phyloP scores from a whole-genome alignment of 2,797 vertebrate species.

The Nothura maculosa region DNA sequence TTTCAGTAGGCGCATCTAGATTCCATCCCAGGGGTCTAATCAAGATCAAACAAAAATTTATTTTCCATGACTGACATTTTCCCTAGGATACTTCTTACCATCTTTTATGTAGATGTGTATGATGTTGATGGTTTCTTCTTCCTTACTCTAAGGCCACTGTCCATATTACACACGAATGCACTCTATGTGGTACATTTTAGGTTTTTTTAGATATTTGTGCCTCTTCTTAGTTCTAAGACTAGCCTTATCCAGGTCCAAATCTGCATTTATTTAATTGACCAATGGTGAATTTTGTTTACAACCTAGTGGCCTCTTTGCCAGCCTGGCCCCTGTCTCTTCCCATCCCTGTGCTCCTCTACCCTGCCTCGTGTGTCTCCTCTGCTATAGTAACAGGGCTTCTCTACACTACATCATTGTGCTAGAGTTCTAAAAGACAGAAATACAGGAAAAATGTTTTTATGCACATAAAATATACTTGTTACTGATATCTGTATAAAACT shows the following conservation, averaged over 20 bases:
- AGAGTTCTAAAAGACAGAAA: background rate
- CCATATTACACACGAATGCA: background rate
- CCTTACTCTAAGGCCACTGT: background rate
- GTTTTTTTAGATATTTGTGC: background rate
- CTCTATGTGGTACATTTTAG: background rate
- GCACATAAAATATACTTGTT: background rate
- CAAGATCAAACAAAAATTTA: background rate
- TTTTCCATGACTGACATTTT: background rate
- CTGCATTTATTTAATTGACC: background rate
- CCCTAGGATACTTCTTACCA: background rate
- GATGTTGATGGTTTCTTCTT: background rate
- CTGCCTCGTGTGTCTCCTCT: background rate
- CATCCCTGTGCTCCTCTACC: background rate
- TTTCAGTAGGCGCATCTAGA: background rate
- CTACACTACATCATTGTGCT: background rate
- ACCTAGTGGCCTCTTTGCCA: background rate
- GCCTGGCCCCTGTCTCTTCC: background rate
- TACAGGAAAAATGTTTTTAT: background rate
- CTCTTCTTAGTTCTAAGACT: background rate
- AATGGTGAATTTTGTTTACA: background rate
- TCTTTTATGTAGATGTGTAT: background rate
- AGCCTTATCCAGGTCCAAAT: background rate
- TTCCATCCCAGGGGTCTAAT: background rate
- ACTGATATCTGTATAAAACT: background rate
- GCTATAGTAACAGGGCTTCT: background rate